phyloP scores from a whole-genome alignment of 23 tunicate genomes.

The Halocynthia aurantium region DNA sequence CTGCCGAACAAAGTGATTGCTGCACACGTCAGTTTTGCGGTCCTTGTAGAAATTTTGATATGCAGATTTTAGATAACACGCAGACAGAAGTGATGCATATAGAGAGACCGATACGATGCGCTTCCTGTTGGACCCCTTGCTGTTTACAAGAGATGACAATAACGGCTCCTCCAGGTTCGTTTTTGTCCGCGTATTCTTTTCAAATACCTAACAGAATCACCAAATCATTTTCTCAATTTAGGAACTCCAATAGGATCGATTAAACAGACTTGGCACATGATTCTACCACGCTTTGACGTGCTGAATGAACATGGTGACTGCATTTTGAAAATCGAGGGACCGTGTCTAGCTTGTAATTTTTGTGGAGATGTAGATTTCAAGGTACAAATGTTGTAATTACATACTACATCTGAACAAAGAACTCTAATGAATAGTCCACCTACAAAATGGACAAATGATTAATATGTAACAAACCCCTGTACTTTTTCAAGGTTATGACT shows the following conservation, averaged over 20 bases:
- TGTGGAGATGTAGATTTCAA: slow-evolving; percentile 94
- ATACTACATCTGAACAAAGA: no score
- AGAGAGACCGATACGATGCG: slow-evolving; percentile 84
- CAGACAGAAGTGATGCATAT: slow-evolving; percentile 78
- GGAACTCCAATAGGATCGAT: slow-evolving; percentile 79
- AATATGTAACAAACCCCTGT: no score
- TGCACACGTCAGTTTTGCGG: slow-evolving; percentile 96
- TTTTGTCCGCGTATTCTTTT: not conserved
- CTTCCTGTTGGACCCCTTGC: slow-evolving; percentile 87
- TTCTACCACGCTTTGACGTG: slow-evolving; percentile 76
- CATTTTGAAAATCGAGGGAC: slow-evolving; percentile 87
- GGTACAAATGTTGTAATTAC: slow-evolving; percentile 19
- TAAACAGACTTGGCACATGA: slow-evolving; percentile 67
- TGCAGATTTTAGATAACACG: slow-evolving; percentile 67
- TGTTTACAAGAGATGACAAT: slow-evolving; percentile 85
- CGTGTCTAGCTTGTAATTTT: slow-evolving; percentile 52
- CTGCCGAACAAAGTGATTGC: slow-evolving; percentile 89
- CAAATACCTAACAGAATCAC: no score
- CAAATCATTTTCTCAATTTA: not conserved
- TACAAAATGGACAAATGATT: no score
- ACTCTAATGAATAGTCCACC: no score
- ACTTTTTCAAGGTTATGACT: slow-evolving; percentile 52
- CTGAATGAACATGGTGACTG: slow-evolving; percentile 67
- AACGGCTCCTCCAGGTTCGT: slow-evolving; percentile 63
- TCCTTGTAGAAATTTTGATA: slow-evolving; percentile 76